Evolutionary conservation across 2,797 vertebrate species (phyloP).

Genomic region (Streptopelia turtur): DNA sequence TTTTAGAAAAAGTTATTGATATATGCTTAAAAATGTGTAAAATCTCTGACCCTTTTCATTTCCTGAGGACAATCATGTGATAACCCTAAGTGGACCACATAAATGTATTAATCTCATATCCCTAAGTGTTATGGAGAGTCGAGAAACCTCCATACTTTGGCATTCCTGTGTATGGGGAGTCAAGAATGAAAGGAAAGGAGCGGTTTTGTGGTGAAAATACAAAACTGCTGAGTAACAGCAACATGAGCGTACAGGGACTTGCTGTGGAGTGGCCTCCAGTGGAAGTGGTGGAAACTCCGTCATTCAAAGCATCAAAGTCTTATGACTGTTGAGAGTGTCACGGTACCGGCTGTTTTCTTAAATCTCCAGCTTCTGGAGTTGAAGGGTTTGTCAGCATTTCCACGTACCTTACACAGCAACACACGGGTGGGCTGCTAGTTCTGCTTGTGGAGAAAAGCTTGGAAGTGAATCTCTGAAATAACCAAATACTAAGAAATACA

Average conservation of each 20-base stretch:
- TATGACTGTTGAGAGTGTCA: not conserved
- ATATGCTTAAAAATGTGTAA: not conserved
- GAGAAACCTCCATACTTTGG: conserved; percentile 14
- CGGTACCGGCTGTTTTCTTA: not conserved
- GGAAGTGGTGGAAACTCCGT: conserved; percentile 53
- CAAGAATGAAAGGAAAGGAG: conserved; percentile 6
- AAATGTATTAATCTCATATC: conserved; percentile 1
- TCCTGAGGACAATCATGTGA: conserved; percentile 44
- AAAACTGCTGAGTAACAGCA: conserved; percentile 58
- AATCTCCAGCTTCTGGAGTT: conserved; percentile 21
- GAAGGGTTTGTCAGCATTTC: not conserved
- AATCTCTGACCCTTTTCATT: conserved; percentile 30
- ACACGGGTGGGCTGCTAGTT: not conserved
- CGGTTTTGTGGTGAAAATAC: conserved; percentile 46
- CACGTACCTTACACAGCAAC: not conserved
- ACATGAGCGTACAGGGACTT: conserved; percentile 14
- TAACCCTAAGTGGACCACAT: conserved; percentile 31
- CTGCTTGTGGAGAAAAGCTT: not conserved
- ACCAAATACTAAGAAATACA: not conserved
- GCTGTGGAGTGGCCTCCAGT: conserved; percentile 4
- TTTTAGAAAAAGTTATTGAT: not conserved
- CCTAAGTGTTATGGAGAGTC: not conserved
- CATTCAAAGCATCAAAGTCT: conserved; percentile 40
- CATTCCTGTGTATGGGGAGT: conserved; percentile 30
- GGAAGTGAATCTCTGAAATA: not conserved